A percentile compares a stretch with the other conserved stretches of the same genome.
phyloP scores from a whole-genome alignment of 1,140 invertebrate genomes.

The Drosophila bipectinata region DNA sequence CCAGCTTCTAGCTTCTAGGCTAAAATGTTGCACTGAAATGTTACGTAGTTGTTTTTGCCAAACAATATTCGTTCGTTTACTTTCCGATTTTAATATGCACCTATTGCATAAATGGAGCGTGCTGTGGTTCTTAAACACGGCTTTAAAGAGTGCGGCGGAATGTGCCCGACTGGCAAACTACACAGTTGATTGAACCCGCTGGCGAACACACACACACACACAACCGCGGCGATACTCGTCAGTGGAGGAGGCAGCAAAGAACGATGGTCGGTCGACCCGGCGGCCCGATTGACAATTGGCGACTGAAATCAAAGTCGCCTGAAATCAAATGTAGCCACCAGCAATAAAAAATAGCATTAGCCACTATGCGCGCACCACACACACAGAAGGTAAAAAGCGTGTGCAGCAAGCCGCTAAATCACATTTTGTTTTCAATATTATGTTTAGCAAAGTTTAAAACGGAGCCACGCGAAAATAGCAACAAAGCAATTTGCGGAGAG shows the following conservation, averaged over 20 bases:
- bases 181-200: conserved; percentile 74
- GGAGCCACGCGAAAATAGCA: conserved; percentile 47
- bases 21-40: conserved; percentile 42
- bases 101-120: conserved; percentile 48
- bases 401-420: conserved; percentile 28
- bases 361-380: conserved; percentile 34
- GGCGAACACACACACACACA: conserved; percentile 17
- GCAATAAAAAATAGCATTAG: conserved; percentile 15
- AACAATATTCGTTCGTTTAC: conserved; percentile 41
- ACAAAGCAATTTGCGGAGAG: conserved; percentile 57
- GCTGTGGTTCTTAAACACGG: conserved; percentile 34
- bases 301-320: conserved; percentile 74
- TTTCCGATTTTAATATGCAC: conserved; percentile 37
- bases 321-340: conserved; percentile 42
- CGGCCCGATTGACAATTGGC: conserved; percentile 55
- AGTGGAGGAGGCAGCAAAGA: conserved; percentile 16
- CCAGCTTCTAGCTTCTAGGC: conserved; percentile 10
- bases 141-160: conserved; percentile 23
- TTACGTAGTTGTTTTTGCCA: conserved; percentile 81
- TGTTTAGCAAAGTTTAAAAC: conserved; percentile 30
- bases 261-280: conserved; percentile 15
- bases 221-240: conserved; percentile 4
- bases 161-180: conserved; percentile 33
- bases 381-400: conserved; percentile 19
- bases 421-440: conserved; percentile 40